Conservation (phyloP, 1,140 invertebrate species). For the Nomia melanderi region DNA sequence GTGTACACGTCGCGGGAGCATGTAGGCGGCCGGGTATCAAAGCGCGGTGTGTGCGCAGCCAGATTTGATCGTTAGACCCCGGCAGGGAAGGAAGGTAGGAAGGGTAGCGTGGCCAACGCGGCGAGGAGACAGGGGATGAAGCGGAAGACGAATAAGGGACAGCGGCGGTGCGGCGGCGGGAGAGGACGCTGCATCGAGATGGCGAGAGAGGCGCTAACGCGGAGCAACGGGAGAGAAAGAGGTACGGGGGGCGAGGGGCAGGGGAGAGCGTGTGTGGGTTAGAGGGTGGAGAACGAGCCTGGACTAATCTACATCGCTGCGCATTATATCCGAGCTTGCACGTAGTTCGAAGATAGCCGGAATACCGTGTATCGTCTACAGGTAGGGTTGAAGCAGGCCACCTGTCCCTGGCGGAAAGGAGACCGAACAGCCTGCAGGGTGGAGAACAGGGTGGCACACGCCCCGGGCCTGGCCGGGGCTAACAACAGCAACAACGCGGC, state of each 20-base stretch:
- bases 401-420: background rate
- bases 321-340: conserved; percentile 36
- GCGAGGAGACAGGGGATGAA: background rate
- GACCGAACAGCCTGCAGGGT: background rate
- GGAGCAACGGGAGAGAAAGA: too few species aligned
- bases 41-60: conserved; percentile 16
- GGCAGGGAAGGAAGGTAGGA: background rate
- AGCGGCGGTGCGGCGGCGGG: background rate
- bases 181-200: background rate
- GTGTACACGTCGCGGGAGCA: conserved; percentile 9
- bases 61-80: conserved; percentile 25
- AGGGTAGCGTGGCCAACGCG: conserved; percentile 2
- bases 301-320: conserved; percentile 66
- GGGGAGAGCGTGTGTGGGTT: background rate
- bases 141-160: conserved; percentile 18
- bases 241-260: too few species aligned
- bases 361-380: conserved; percentile 32
- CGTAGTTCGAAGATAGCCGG: conserved; percentile 33
- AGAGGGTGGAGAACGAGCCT: conserved; percentile 4
- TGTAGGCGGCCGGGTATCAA: conserved; percentile 15
- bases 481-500: conserved; percentile 21
- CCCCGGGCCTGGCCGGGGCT: background rate
- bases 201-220: background rate
- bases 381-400: background rate
- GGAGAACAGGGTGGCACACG: background rate